A percentile compares a stretch with the other conserved stretches of the same genome.
phyloP scores from a whole-genome alignment of 1,140 invertebrate species.

The Neodiprion lecontei region DNA sequence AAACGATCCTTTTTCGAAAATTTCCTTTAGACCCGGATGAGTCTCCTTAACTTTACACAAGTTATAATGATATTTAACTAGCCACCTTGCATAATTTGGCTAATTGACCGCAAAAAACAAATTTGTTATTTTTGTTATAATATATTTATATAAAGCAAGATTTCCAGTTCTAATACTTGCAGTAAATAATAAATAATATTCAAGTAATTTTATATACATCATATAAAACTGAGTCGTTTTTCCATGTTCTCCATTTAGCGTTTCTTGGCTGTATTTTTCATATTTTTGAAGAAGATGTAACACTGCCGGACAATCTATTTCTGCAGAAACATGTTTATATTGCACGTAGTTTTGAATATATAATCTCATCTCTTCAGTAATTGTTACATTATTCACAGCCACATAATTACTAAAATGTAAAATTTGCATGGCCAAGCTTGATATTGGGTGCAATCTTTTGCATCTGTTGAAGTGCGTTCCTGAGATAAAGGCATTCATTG shows the following conservation, averaged over 20 bases:
- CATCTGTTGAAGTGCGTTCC: conserved; percentile 49
- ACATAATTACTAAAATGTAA: conserved; percentile 36
- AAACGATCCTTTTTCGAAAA: conserved; percentile 27
- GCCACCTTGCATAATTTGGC: conserved; percentile 41
- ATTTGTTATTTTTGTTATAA: conserved; percentile 39
- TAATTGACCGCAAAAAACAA: conserved; percentile 45
- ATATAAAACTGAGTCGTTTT: conserved; percentile 34
- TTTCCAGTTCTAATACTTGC: background rate
- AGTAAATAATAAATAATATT: background rate
- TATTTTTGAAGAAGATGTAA: background rate
- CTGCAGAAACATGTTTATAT: background rate
- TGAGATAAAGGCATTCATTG: conserved; percentile 42
- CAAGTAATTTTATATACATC: background rate
- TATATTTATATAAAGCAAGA: conserved; percentile 10
- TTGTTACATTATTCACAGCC: conserved; percentile 30
- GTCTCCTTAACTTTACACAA: conserved; percentile 33
- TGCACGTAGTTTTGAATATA: conserved; percentile 2
- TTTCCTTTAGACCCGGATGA: conserved; percentile 33
- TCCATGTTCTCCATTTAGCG: conserved; percentile 32
- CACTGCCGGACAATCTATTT: background rate
- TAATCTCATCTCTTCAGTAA: conserved; percentile 29
- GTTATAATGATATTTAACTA: conserved; percentile 37
- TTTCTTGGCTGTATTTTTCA: conserved; percentile 24
- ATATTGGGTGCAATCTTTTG: conserved; percentile 46
- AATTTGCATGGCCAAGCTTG: conserved; percentile 38